Conservation (phyloP, 2,888 invertebrate genomes). For the Atethmia centrago region DNA sequence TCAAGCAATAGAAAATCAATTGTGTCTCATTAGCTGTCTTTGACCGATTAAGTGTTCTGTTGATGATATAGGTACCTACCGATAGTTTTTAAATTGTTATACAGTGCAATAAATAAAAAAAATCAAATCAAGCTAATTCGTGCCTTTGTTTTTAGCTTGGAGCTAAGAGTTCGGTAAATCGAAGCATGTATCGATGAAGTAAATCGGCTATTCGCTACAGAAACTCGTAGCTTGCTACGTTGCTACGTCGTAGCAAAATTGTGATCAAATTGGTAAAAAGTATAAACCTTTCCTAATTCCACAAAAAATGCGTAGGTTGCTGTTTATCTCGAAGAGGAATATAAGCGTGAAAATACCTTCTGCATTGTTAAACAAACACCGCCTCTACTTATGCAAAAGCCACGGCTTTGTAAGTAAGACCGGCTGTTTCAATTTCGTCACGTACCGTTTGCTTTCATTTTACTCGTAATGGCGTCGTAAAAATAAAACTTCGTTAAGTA, state of each 20-base stretch:
- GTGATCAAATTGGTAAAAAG: not conserved
- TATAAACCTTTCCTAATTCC: not conserved
- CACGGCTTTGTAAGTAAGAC: conserved; percentile 61
- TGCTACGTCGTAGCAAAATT: conserved; percentile 35
- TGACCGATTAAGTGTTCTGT: too few species aligned
- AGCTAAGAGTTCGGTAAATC: not conserved
- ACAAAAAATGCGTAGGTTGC: conserved; percentile 3
- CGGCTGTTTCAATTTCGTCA: conserved; percentile 67
- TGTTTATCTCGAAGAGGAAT: conserved; percentile 45
- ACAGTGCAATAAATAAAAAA: too few species aligned
- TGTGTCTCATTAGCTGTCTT: too few species aligned
- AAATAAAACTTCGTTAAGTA: conserved; percentile 61
- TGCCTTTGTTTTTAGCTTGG: not conserved
- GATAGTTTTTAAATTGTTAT: too few species aligned
- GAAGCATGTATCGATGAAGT: not conserved
- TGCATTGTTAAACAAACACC: conserved; percentile 55
- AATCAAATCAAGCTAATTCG: not conserved
- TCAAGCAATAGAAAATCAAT: too few species aligned
- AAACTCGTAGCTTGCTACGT: conserved; percentile 26
- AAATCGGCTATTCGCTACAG: not conserved
- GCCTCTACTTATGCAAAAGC: conserved; percentile 58
- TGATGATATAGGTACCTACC: too few species aligned
- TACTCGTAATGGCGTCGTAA: conserved; percentile 63
- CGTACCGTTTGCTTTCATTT: conserved; percentile 68
- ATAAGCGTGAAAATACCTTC: conserved; percentile 56